A percentile compares a stretch with the other conserved stretches of the same genome.
These are phyloP conservation scores for Sigmodon hispidus DNA, from an alignment of 2,113 vertebrate species.

Conservation along the genomic window DNA sequence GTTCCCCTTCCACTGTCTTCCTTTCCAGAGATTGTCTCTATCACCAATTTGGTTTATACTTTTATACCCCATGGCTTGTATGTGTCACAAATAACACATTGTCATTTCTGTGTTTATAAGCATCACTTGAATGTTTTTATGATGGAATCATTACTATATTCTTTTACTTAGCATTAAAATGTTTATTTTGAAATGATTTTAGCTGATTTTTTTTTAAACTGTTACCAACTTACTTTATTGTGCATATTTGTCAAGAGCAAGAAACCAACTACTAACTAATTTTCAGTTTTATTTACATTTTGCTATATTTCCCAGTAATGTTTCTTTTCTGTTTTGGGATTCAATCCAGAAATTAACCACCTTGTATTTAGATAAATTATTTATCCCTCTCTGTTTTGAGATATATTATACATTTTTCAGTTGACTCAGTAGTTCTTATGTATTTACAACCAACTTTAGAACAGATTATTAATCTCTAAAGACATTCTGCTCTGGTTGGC, in stretches of 20 bases:
- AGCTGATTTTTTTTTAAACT: background rate
- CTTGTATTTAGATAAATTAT: background rate
- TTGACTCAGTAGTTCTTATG: background rate
- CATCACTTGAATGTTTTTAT: background rate
- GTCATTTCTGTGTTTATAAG: background rate
- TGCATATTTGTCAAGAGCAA: slow-evolving; percentile 9
- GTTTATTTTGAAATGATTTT: slow-evolving; percentile 13
- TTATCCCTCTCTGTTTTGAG: background rate
- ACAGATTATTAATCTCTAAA: background rate
- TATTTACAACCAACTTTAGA: slow-evolving; percentile 15
- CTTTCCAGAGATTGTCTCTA: background rate
- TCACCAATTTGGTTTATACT: background rate
- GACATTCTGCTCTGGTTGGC: background rate
- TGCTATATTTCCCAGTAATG: background rate
- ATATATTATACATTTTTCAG: background rate
- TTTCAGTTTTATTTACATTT: slow-evolving; percentile 20
- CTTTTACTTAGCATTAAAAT: slow-evolving; percentile 26
- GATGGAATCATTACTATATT: background rate
- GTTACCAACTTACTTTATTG: background rate
- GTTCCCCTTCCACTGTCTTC: background rate
- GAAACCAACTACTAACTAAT: background rate
- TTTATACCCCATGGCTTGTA: background rate
- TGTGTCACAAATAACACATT: background rate
- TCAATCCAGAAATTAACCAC: background rate
- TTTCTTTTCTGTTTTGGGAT: background rate